Base-by-base conservation (phyloP, 1,140 invertebrate genomes). In the Thaumetopoea pityocampa region DNA sequence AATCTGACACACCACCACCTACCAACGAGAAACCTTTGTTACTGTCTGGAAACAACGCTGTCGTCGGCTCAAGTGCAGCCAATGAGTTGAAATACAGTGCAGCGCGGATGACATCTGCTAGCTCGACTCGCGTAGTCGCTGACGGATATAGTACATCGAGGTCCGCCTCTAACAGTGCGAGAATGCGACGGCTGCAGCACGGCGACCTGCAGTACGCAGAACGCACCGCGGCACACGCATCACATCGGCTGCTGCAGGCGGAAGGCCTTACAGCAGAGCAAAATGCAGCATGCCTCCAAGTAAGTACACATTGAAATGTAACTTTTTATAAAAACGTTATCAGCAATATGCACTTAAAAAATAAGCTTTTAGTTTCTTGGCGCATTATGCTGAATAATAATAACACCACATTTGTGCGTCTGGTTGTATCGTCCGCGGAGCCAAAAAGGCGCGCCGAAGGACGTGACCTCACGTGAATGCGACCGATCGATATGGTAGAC, bases 81-180 rank as follows among this genome's bases (percentile, higher is more conserved):
- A 74, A 85, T 51, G 73, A 88, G 10, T 38, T 88, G 18, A 86
- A 88, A 62, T 73, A 92, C 90, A 61, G 87, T 92, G 68, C 94
- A 90, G 81, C 95, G 89, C 70, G 93, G 92, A 83, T 92, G 93
- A 92, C 92, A 15, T 93, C 92, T 12, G 91, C 92, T 2, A 92
- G 91, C 6, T 93, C 92, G 49, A 93, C 92, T 1, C 92, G 94
- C 67, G 90, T 93, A 5, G 88, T 93, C n/a, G 91, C 91, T 23
- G 93, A 95, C 64, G 92, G 91, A 30, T 93, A 91, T 67, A 94
- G 92, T 80, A 90, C 92, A 2, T 94, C 95, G 55, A 90, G 91
- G 54, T 89, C 91, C 60, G 85, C 85, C 67, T 74, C 92, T n/a
- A 94, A 94, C 66, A 90, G 90, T 9, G 91, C 93, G 3, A 92